A percentile compares a stretch with the other conserved stretches of the same genome.
These are phyloP conservation scores for Drosophila miranda DNA, from an alignment of 1,140 invertebrate species.

Conservation along the genomic window DNA sequence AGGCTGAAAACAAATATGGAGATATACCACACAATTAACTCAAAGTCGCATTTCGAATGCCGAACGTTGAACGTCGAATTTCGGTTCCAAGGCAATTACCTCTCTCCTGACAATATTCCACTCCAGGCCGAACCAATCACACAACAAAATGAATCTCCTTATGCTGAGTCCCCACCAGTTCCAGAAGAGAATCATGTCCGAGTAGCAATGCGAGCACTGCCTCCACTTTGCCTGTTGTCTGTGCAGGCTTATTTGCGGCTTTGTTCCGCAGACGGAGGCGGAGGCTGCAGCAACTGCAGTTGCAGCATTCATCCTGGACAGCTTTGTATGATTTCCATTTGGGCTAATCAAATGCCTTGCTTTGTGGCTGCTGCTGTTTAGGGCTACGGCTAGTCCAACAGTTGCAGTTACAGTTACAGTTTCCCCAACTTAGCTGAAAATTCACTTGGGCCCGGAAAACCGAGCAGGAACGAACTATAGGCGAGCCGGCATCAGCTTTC, in stretches of 20 bases:
- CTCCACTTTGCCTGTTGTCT: background rate
- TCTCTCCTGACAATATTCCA: no score
- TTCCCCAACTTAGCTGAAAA: conserved; percentile 64
- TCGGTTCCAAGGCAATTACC: no score
- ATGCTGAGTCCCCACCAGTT: no score
- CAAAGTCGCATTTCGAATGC: no score
- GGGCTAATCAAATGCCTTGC: conserved; percentile 69
- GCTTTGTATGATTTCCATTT: conserved; percentile 34
- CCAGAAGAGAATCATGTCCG: no score
- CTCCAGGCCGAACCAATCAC: no score
- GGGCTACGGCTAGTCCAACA: background rate
- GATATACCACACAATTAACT: no score
- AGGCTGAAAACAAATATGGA: no score
- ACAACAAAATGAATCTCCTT: no score
- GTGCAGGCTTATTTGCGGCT: background rate
- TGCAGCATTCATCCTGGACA: conserved; percentile 7
- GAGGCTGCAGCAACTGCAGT: background rate
- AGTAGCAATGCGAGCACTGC: no score
- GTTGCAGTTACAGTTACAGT: conserved; percentile 12
- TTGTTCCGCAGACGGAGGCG: conserved; percentile 1
- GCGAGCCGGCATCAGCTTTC: conserved; percentile 1
- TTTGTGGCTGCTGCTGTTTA: conserved; percentile 59
- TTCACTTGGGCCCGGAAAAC: conserved; percentile 21
- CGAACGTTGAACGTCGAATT: no score
- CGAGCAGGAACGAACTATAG: conserved; percentile 1